Evolutionary conservation across 1,140 invertebrate genomes (phyloP).

Genomic region (Anoplolepis gracilipes): DNA sequence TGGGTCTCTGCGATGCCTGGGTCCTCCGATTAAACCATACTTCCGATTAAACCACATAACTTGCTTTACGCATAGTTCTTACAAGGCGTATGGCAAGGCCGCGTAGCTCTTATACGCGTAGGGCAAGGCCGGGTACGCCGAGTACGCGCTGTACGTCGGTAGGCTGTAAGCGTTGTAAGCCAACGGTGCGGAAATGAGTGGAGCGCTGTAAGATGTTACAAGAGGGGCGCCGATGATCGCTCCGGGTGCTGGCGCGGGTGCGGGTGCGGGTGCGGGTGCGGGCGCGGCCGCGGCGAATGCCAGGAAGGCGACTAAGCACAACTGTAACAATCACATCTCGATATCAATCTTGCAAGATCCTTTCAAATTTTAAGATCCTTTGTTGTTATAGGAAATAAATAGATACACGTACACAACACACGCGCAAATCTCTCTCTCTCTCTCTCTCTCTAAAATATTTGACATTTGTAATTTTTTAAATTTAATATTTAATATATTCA

Average conservation of each 20-base stretch:
- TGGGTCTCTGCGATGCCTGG: neutral
- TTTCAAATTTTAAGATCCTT: neutral
- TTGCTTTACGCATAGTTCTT: too few relatives aligned
- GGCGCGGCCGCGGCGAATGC: constrained; percentile 73
- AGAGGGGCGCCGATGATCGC: constrained; percentile 61
- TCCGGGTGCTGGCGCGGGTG: constrained; percentile 43
- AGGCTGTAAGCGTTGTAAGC: constrained; percentile 66
- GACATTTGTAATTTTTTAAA: neutral
- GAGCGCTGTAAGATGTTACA: constrained; percentile 65
- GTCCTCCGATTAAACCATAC: neutral
- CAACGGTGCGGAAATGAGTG: constrained; percentile 65
- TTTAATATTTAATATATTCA: neutral
- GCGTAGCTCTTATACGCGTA: constrained; percentile 55
- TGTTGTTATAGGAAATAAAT: neutral
- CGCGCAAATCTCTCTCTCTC: too few relatives aligned
- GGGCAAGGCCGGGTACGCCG: constrained; percentile 42
- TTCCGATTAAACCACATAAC: constrained; percentile 13
- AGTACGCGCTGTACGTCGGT: constrained; percentile 69
- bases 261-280: constrained; percentile 52
- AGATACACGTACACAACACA: neutral
- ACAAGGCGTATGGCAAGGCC: too few relatives aligned
- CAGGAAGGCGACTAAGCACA: constrained; percentile 71
- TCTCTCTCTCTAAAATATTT: too few relatives aligned
- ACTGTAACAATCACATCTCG: constrained; percentile 39
- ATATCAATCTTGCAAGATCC: neutral